Conservation (phyloP, 2,888 invertebrate genomes). For the Protophormia terraenovae region DNA sequence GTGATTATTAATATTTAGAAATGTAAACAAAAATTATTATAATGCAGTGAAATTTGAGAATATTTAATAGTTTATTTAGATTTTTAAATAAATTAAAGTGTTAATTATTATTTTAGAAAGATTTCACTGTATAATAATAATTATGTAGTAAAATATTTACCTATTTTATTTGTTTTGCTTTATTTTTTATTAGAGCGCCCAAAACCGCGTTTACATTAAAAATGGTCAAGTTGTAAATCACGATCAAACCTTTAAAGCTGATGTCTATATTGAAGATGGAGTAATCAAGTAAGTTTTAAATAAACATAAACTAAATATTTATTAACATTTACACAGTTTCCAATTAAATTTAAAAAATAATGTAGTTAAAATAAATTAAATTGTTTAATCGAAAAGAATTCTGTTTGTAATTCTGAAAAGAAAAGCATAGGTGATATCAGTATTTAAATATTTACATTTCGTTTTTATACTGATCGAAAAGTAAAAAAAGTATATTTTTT, state of each 20-base stretch:
- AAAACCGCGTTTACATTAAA: constrained; percentile 95
- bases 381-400: too few relatives aligned
- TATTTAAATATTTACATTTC: too few relatives aligned
- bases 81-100: too few relatives aligned
- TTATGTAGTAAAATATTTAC: not conserved
- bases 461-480: too few relatives aligned
- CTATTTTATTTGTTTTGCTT: constrained; percentile 40
- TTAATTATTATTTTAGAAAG: too few relatives aligned
- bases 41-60: not conserved
- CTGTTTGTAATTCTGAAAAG: too few relatives aligned
- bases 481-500: too few relatives aligned
- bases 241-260: constrained; percentile 92
- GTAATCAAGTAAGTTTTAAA: constrained; percentile 90
- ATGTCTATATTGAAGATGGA: constrained; percentile 98
- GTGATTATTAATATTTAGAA: constrained; percentile 82
- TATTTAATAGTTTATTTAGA: too few relatives aligned
- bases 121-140: not conserved
- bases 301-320: not conserved
- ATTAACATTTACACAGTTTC: not conserved
- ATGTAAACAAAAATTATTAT: not conserved
- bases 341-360: too few relatives aligned
- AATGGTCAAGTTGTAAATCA: constrained; percentile 98
- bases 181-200: constrained; percentile 88
- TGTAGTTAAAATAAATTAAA: too few relatives aligned
- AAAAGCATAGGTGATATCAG: too few relatives aligned